Base-by-base conservation (phyloP, 2,797 vertebrate genomes). In the Hydrolagus colliei region DNA sequence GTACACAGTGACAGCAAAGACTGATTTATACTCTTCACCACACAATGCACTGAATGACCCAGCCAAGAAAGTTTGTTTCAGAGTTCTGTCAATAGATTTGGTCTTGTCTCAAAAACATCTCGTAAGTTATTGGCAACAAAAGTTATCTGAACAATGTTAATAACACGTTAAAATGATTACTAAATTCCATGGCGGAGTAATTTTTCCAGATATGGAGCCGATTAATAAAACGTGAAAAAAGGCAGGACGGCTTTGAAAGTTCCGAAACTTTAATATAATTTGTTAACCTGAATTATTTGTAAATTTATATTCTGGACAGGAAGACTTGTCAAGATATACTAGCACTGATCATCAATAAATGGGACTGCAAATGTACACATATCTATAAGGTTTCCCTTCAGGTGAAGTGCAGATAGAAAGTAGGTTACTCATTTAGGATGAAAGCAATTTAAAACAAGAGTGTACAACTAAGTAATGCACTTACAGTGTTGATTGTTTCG, bases 281-380 rank as follows among this genome's bases (percentile, higher is more conserved):
- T 18, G 59, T 59, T 18, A 9, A 77, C 16, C 75, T n/a, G 9
- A 61, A 52, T 77, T 77, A 2, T 77, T 41, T 77, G 52, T 77
- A 20, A 77, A 41, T 18, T 77, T 77, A 59, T 59, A 77, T 20
- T 61, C 41, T 20, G 75, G 59, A 61, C 75, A 77, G 61, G 75
- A 20, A 77, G 75, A 77, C 41, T 20, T 77, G 75, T 59, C 75
- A 77, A 77, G 59, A 77, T 77, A 77, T 52, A 77, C 59, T 77
- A 77, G 41, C 75, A 77, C 20, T 18, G 20, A 77, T 41, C 18
- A 77, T 77, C n/a, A 61, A 77, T 77, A 77, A 77, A 52, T 77
- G 75, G 27, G 10, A 77, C n/a, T 77, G 52, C 52, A 77, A 77
- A 41, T 77, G 75, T 20, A 59, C n/a, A 77, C 75, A 77, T 16